phyloP scores from a whole-genome alignment of 2,888 invertebrate species.

The Eurytoma adleriae region DNA sequence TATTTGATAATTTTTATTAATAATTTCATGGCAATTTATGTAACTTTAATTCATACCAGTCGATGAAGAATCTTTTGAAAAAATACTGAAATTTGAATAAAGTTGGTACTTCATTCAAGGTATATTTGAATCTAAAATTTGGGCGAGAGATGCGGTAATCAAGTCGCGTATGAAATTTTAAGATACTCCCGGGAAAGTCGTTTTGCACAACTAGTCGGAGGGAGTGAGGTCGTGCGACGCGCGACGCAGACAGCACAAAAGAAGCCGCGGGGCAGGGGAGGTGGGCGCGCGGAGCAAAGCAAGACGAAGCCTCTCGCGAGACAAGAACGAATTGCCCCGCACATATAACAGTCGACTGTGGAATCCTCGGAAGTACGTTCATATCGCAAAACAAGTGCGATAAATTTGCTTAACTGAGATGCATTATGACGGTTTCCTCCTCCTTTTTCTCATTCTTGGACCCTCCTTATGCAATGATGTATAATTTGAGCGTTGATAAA shows the following conservation, averaged over 20 bases:
- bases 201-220: background rate
- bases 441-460: background rate
- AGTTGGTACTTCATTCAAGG: too few species aligned
- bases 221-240: background rate
- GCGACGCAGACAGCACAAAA: background rate
- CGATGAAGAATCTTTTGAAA: too few species aligned
- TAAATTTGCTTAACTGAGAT: constrained; percentile 48
- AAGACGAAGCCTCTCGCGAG: constrained; percentile 20
- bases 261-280: background rate
- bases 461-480: background rate
- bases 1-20: too few species aligned
- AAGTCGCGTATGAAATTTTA: too few species aligned
- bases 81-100: too few species aligned
- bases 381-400: constrained; percentile 47
- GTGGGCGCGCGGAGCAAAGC: background rate
- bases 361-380: constrained; percentile 43
- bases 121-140: too few species aligned
- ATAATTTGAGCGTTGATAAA: constrained; percentile 7
- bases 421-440: constrained; percentile 9
- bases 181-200: constrained; percentile 4
- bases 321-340: constrained; percentile 47
- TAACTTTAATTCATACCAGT: too few species aligned
- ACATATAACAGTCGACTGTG: constrained; percentile 29
- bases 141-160: too few species aligned
- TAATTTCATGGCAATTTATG: too few species aligned